Evolutionary conservation across 2,113 vertebrate genomes (phyloP).

Genomic region (Cervus canadensis): DNA sequence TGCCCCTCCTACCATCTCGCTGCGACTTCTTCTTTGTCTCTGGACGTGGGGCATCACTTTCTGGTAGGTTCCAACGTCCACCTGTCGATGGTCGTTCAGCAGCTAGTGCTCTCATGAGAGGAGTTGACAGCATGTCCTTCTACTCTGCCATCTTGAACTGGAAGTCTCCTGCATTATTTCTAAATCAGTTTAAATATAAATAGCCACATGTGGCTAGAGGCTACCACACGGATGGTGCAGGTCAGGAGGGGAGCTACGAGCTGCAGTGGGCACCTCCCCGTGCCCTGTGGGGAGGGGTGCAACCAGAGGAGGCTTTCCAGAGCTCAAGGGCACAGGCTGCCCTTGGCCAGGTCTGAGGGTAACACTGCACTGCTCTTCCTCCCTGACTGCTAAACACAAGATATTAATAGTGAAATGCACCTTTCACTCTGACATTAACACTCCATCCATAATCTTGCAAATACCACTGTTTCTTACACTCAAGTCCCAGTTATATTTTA

Average conservation of each 20-base stretch:
- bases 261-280: not conserved
- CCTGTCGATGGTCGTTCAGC: fast-evolving
- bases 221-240: not conserved
- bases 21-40: not conserved
- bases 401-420: not conserved
- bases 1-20: not conserved
- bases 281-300: not conserved
- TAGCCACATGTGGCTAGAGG: not conserved
- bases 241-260: not conserved
- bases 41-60: fast-evolving
- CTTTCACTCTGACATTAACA: not conserved
- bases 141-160: fast-evolving
- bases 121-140: not conserved
- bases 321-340: too few relatives aligned
- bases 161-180: not conserved
- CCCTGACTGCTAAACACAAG: not conserved
- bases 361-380: not conserved
- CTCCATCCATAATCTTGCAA: not conserved
- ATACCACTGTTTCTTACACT: not conserved
- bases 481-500: not conserved
- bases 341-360: not conserved
- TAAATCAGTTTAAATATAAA: not conserved
- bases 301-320: not conserved
- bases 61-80: not conserved
- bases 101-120: not conserved